Base-by-base conservation (phyloP, 2,113 vertebrate species). In the Podarcis cretensis region DNA sequence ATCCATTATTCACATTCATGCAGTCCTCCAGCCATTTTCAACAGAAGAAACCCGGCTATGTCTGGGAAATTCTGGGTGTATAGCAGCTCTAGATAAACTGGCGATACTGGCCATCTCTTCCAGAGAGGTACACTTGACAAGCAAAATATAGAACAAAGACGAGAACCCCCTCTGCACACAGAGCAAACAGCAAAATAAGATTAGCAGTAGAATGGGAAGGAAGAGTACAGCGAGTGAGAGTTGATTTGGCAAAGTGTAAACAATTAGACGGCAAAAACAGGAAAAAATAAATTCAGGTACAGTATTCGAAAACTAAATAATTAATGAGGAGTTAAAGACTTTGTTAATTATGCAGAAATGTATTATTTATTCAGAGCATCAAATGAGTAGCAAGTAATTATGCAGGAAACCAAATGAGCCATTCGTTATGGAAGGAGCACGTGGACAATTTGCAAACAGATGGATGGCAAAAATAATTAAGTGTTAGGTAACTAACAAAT, bases 341-440 rank as follows among this genome's bases (percentile, higher is more conserved):
- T 93, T 95, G 94, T 94, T 92, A 93, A 95, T 94, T 94, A 96
- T 4, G 90, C 94, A 93, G 83, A 89, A 92, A 88, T 69, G 89
- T 83, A 95, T 96, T 92, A 95, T 91, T 92, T 93, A 94, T 93
- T 94, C 90, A 93, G 92, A 89, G 93, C 95, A 94, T 85, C 90
- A 95, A 94, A 88, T 92, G 90, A 94, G 90, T 93, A 91, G 92
- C 90, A 93, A 94, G 95, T 95, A 94, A 95, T 95, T 94, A 96
- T 94, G 94, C 90, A 93, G 75, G 94, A 86, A 95, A 87, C 91
- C 90, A 95, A 95, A 96, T 90, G 93, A 96, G 89, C 91, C 90
- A 95, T 91, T 90, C 93, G 91, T 95, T 96, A 94, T 86, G 89
- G 48, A 89, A 89, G 88, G 90, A 95, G 91, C 74, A 94, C 93